These are phyloP conservation scores for Gobiocypris rarus DNA, from an alignment of 2,113 vertebrate genomes.

Conservation along the genomic window DNA sequence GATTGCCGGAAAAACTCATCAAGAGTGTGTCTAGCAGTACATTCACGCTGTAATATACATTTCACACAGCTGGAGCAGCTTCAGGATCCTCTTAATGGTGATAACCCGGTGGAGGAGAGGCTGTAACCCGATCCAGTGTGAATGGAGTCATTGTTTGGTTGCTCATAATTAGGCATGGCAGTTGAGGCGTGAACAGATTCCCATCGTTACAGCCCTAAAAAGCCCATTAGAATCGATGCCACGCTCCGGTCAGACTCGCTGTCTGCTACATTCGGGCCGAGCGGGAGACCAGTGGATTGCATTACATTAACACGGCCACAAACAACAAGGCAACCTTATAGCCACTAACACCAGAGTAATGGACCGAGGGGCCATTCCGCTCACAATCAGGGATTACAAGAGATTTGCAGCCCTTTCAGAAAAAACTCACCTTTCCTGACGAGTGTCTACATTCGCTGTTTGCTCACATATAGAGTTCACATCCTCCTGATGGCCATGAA, in stretches of 20 bases:
- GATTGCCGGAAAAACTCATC: too few species aligned
- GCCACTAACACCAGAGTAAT: constrained; percentile 77
- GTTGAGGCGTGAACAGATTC: constrained; percentile 94
- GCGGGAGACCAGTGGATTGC: constrained; percentile 80
- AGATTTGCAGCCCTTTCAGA: background rate
- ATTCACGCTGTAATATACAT: constrained; percentile 15
- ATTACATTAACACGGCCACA: constrained; percentile 78
- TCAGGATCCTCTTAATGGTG: constrained; percentile 43
- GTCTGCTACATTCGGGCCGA: constrained; percentile 76
- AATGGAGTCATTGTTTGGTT: constrained; percentile 83
- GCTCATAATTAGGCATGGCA: constrained; percentile 82
- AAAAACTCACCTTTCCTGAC: background rate
- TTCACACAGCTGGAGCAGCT: constrained; percentile 45
- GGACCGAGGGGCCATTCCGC: constrained; percentile 65
- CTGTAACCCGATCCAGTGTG: constrained; percentile 81
- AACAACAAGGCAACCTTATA: constrained; percentile 59
- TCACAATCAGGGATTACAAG: background rate
- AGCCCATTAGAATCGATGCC: constrained; percentile 94
- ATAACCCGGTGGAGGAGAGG: constrained; percentile 56
- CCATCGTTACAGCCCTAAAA: constrained; percentile 86
- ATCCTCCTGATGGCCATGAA: too few species aligned
- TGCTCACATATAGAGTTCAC: background rate
- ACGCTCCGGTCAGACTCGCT: constrained; percentile 88
- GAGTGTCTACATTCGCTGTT: background rate
- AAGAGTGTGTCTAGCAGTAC: background rate